Base-by-base conservation (phyloP, 2,888 invertebrate species). In the Dasypogon diadema region DNA sequence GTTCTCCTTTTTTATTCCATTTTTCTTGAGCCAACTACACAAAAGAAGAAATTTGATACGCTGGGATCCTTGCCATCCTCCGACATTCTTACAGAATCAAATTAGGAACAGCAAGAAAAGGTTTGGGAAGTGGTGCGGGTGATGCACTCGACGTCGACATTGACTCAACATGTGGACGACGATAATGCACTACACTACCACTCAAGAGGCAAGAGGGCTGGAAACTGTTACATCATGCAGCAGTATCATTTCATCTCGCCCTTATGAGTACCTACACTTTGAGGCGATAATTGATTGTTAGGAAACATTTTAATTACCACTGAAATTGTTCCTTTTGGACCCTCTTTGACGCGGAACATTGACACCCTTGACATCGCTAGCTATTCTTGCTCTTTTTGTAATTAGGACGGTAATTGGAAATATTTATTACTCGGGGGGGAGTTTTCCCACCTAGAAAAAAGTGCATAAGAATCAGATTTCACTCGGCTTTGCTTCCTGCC, bases 1-100 rank as follows among this genome's bases (percentile, higher is more conserved):
- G 51, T 51, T 60, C 26, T 58, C 16, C 58, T 58, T 30, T 30
- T 30, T 30, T 5, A 5, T 30, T 42, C 37, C 34, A 21, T 37
- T 34, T 21, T 18, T 37, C 60, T 60, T 60, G 37, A 60, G 12
- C n/a, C 2, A 42, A 42, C 42, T 42, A 2, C 12, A 60, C 60
- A 60, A 60, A 60, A 37, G 37, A 60, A 5, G 60, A 60, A 60
- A 60, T 60, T 60, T 60, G 60, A 60, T 60, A 60, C 60, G 60
- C 60, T 21, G 34, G 18, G 34, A 58, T 58, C 30, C 60, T 37
- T n/a, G 10, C 2, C 21, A 16, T 18, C 12, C 58, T 14, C 6
- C 37, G 37, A 16, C 18, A 18, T 51, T 51, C 51, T 51, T 16
- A 42, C 60, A 21, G 18, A 37, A 60, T 60, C 21, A 60, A 60